Percentiles rank a stretch among this genome's conserved stretches.
Conservation (phyloP, 2,888 invertebrate species). For the Plagodis dolabraria region DNA sequence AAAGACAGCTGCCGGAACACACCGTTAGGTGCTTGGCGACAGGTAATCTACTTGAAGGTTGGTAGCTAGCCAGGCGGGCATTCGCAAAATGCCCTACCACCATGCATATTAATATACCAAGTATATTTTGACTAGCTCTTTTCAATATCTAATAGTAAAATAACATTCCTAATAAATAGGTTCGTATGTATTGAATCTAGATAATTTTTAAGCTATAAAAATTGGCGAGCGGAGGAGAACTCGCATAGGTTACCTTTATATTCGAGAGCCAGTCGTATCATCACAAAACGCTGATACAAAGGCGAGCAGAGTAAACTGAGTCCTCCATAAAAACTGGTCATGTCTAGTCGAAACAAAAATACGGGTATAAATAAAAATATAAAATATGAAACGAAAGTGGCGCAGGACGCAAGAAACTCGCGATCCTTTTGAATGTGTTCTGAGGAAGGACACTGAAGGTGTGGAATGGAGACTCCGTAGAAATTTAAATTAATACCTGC, state of each 20-base stretch:
- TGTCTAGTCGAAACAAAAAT: constrained; percentile 79
- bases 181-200: too few species aligned
- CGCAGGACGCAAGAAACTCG: constrained; percentile 79
- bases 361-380: constrained; percentile 80
- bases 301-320: constrained; percentile 40
- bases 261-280: constrained; percentile 26
- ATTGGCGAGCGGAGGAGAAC: constrained; percentile 5
- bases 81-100: too few species aligned
- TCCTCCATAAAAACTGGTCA: constrained; percentile 64
- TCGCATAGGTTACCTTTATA: constrained; percentile 1
- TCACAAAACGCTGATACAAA: constrained; percentile 52
- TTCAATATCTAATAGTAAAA: too few species aligned
- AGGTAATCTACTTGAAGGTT: too few species aligned
- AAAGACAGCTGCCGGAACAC: too few species aligned
- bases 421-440: constrained; percentile 80
- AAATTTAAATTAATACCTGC: too few species aligned
- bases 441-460: constrained; percentile 47
- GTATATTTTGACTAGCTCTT: too few species aligned
- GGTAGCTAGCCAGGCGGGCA: too few species aligned
- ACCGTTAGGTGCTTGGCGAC: too few species aligned
- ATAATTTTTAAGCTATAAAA: too few species aligned
- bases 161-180: too few species aligned
- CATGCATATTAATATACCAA: too few species aligned
- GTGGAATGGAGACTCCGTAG: constrained; percentile 42
- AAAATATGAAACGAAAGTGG: constrained; percentile 83